Percentiles rank a stretch among this genome's conserved stretches.
Evolutionary conservation across 1,140 invertebrate genomes (phyloP).

Genomic region (Drosophila littoralis): DNA sequence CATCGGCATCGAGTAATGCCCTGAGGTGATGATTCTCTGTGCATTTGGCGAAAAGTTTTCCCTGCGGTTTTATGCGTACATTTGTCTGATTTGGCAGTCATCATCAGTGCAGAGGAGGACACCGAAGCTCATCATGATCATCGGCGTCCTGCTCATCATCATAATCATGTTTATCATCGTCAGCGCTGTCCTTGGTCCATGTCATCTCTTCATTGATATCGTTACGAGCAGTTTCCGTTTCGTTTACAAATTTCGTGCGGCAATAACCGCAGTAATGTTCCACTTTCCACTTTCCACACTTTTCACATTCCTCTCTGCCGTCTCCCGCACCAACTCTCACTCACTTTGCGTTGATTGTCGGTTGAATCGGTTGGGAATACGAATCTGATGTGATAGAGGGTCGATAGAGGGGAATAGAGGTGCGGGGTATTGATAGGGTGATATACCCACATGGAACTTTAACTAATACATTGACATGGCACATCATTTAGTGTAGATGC

Average conservation of each 20-base stretch:
- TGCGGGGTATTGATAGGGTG: too few species aligned
- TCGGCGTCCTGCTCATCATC: not conserved
- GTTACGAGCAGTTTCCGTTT: conserved; percentile 79
- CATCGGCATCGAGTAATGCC: conserved; percentile 45
- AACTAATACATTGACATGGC: conserved; percentile 66
- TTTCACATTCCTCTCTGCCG: not conserved
- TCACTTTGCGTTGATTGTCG: conserved; percentile 52
- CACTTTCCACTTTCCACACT: conserved; percentile 20
- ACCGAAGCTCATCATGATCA: conserved; percentile 14
- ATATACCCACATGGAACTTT: conserved; percentile 30
- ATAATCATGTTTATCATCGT: conserved; percentile 19
- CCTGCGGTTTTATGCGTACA: conserved; percentile 76
- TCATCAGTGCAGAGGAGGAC: conserved; percentile 39
- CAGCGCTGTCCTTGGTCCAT: conserved; percentile 55
- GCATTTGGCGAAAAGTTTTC: conserved; percentile 73
- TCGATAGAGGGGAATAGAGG: not conserved
- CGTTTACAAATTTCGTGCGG: conserved; percentile 80
- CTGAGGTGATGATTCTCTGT: conserved; percentile 67
- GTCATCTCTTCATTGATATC: conserved; percentile 81
- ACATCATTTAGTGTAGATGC: conserved; percentile 60
- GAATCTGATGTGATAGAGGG: conserved; percentile 5
- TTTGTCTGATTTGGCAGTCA: conserved; percentile 80
- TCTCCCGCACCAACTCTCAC: not conserved
- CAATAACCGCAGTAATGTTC: conserved; percentile 74
- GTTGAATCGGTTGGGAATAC: conserved; percentile 46